A percentile compares a stretch with the other conserved stretches of the same genome.
These are phyloP conservation scores for Epinephelus lanceolatus DNA, from an alignment of 2,113 vertebrate species.

Conservation along the genomic window DNA sequence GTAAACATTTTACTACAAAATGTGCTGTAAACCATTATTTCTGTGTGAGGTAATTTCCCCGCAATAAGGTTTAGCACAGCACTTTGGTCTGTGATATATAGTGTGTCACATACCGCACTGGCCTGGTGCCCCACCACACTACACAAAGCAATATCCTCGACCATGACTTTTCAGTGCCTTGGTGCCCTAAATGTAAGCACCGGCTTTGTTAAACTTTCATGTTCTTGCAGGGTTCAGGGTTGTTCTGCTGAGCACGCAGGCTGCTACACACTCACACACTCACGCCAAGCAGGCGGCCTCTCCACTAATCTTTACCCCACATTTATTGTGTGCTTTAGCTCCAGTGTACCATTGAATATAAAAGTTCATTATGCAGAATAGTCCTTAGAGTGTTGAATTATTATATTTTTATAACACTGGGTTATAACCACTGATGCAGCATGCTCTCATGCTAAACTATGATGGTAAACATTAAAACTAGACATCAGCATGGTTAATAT, in stretches of 20 bases:
- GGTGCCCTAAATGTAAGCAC: slow-evolving; percentile 28
- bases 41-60: background rate
- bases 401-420: background rate
- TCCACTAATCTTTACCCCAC: background rate
- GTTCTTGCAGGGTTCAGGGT: background rate
- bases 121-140: background rate
- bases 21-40: background rate
- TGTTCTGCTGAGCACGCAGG: slow-evolving; percentile 38
- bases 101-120: background rate
- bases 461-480: background rate
- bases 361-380: background rate
- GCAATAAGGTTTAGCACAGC: background rate
- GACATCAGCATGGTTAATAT: background rate
- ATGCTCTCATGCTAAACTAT: background rate
- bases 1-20: background rate
- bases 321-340: background rate
- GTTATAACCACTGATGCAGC: background rate
- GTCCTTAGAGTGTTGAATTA: background rate
- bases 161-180: background rate
- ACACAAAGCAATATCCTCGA: slow-evolving; percentile 12
- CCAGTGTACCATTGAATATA: background rate
- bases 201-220: slow-evolving; percentile 58
- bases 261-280: slow-evolving; percentile 24
- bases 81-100: background rate
- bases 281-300: background rate